Conservation (phyloP, 2,113 vertebrate genomes). For the Craseonycteris thonglongyai region DNA sequence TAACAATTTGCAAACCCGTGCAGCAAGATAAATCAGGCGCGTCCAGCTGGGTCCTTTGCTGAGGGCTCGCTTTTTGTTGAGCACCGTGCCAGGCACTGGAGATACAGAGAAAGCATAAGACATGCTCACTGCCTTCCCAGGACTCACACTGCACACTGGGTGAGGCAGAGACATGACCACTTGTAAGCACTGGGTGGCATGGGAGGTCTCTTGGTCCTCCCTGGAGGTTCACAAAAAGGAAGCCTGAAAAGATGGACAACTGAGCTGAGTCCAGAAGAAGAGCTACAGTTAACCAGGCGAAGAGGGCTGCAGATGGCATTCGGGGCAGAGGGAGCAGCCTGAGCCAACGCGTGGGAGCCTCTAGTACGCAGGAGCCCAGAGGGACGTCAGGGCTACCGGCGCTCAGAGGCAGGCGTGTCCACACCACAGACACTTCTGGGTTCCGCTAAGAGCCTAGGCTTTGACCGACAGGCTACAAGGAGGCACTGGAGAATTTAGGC, state of each 20-base stretch:
- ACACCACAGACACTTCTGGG: not conserved
- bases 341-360: not conserved
- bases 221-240: not conserved
- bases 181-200: not conserved
- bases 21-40: not conserved
- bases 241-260: not conserved
- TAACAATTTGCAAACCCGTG: not conserved
- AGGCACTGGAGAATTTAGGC: not conserved
- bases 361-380: not conserved
- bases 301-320: not conserved
- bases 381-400: not conserved
- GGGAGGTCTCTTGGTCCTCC: not conserved
- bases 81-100: not conserved
- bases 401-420: not conserved
- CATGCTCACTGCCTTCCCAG: not conserved
- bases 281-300: not conserved
- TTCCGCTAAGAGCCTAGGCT: not conserved
- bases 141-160: not conserved
- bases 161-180: not conserved
- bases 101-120: not conserved
- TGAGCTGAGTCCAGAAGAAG: not conserved
- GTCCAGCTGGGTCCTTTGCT: not conserved
- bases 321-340: not conserved
- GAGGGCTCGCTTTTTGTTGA: no score
- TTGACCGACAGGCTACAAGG: not conserved